Conservation (phyloP, 2,888 invertebrate species). For the Hyles lineata region DNA sequence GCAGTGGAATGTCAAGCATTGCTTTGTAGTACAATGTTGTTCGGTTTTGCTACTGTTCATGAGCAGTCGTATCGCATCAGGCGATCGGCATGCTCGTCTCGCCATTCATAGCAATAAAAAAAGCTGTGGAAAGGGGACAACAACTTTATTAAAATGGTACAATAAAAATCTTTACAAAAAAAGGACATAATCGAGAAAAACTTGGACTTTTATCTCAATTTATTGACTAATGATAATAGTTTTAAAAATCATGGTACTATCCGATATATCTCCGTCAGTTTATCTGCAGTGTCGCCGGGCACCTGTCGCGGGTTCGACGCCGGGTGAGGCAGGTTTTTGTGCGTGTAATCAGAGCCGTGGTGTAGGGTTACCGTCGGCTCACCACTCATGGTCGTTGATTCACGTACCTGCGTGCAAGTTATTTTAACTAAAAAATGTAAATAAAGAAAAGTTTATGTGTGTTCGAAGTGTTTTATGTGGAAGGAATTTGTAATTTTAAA, state of each 20-base stretch:
- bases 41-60: too few relatives aligned
- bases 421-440: background rate
- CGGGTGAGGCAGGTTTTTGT: background rate
- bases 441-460: background rate
- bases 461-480: too few relatives aligned
- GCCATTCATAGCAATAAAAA: too few relatives aligned
- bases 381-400: background rate
- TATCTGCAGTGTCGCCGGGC: background rate
- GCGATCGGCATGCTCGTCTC: too few relatives aligned
- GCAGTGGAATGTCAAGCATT: too few relatives aligned
- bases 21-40: too few relatives aligned
- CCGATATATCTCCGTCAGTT: background rate
- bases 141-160: too few relatives aligned
- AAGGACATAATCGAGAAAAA: too few relatives aligned
- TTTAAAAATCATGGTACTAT: background rate
- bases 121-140: too few relatives aligned
- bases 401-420: background rate
- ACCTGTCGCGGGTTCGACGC: constrained; percentile 3
- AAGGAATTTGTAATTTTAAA: too few relatives aligned
- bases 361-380: constrained; percentile 6
- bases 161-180: too few relatives aligned
- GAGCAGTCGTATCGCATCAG: too few relatives aligned
- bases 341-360: background rate
- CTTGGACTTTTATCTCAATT: background rate
- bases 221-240: background rate